Percentiles rank a stretch among this genome's conserved stretches.
phyloP scores from a whole-genome alignment of 2,888 invertebrate genomes.

The Calliphora vomitoria region DNA sequence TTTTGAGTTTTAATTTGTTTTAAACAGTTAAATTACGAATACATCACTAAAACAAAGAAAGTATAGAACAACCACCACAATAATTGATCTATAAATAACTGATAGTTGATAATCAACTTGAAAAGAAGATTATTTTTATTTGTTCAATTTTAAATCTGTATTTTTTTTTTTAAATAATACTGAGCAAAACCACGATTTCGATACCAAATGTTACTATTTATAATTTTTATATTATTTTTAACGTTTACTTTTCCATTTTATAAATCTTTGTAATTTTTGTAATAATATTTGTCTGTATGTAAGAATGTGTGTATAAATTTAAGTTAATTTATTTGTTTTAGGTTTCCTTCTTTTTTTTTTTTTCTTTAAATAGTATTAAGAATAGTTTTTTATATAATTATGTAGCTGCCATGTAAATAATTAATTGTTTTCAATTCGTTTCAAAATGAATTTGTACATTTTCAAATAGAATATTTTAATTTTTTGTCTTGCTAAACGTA shows the following conservation, averaged over 20 bases:
- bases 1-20: slow-evolving; percentile 58
- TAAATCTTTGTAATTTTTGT: slow-evolving; percentile 38
- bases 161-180: slow-evolving; percentile 6
- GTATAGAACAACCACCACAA: not conserved
- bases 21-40: slow-evolving; percentile 44
- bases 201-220: slow-evolving; percentile 75
- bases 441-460: slow-evolving; percentile 40
- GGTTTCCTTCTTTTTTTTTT: slow-evolving; percentile 26
- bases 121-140: slow-evolving; percentile 13
- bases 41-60: slow-evolving; percentile 61
- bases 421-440: slow-evolving; percentile 25
- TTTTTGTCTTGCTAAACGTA: slow-evolving; percentile 30
- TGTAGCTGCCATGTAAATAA: slow-evolving; percentile 75
- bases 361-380: slow-evolving; percentile 49
- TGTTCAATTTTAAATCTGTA: slow-evolving; percentile 53
- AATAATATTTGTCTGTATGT: slow-evolving; percentile 26
- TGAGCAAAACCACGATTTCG: slow-evolving; percentile 51
- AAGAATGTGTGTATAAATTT: slow-evolving; percentile 54
- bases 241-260: not conserved
- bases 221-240: slow-evolving; percentile 10
- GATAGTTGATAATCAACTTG: slow-evolving; percentile 47
- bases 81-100: slow-evolving; percentile 5
- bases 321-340: slow-evolving; percentile 70
- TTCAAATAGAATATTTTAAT: slow-evolving; percentile 2
- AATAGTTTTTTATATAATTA: slow-evolving; percentile 28